Evolutionary conservation across 2,797 vertebrate species (phyloP), one percentile per base, ranked within the genome.

Genomic region (Pangasius djambal): DNA sequence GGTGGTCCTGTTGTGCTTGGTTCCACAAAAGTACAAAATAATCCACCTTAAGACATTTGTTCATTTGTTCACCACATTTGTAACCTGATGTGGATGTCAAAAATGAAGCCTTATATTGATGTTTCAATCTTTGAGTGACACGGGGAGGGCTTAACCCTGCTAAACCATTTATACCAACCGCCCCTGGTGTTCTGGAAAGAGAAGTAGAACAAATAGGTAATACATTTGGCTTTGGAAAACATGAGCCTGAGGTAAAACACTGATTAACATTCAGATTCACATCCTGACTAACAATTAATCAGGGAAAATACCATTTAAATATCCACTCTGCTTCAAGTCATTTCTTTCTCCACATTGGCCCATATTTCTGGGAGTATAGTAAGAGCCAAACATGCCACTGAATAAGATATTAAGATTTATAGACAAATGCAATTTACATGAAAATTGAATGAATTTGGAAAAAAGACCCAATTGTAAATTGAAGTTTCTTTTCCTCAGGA

Each of bases 261-360:
- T 84, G 61, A 91, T 86, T 89, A 78, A 57, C 85, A 89, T 88
- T 86, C 63, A 86, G 77, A 86, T 86, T 82, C 81, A 40, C 75
- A 86, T 78, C 63, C 77, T 89, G 86, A 86, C 72, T 79, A 85
- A 87, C 86, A 86, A 88, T 88, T 86, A 91, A 88, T 89, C 69
- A 86, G 48, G 15, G 40, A 61, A 70, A 86, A 69, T 15, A 59
- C 55, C 20, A 67, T 75, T 88, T 65, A 55, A 86, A 86, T 86
- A 61, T 65, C 22, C 31, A 28, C 69, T 88, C 57, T 86, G 79
- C 44, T 79, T 44, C 16, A 28, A 70, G 55, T 78, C 52, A 48
- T 75, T 89, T 89, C 55, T 57, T 88, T 55, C 34, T 67, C 48
- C 6, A 82, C 79, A 55, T 28, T 69, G 44, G 57, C 77, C 25